These are phyloP conservation scores for Pentalonia nigronervosa DNA, from an alignment of 1,140 invertebrate species.

Conservation along the genomic window DNA sequence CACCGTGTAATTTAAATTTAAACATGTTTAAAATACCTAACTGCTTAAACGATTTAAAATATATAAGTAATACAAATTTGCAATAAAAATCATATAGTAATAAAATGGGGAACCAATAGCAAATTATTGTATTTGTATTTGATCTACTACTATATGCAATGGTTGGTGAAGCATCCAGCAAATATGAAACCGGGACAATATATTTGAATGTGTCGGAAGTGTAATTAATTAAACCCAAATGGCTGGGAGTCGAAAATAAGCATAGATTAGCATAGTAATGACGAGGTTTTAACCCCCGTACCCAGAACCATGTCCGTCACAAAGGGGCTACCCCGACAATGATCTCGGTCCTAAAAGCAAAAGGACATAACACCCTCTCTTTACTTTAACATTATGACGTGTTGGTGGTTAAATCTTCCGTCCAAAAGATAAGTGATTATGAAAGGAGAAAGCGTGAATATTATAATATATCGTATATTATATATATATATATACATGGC, in stretches of 20 bases:
- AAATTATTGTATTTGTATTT: neutral
- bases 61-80: neutral
- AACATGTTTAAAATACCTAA: neutral
- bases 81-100: neutral
- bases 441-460: slow-evolving; percentile 6
- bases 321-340: neutral
- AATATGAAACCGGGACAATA: neutral
- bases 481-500: neutral
- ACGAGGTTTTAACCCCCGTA: slow-evolving; percentile 45
- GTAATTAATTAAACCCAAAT: slow-evolving; percentile 54
- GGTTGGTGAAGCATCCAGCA: neutral
- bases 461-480: neutral
- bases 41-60: neutral
- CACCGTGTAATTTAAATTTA: neutral
- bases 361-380: slow-evolving; percentile 53
- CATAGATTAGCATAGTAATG: slow-evolving; percentile 56
- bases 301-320: neutral
- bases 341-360: slow-evolving; percentile 47
- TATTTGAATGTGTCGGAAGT: slow-evolving; percentile 38
- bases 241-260: slow-evolving; percentile 55
- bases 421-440: slow-evolving; percentile 49
- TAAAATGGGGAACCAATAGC: neutral
- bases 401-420: slow-evolving; percentile 49
- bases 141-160: neutral
- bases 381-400: slow-evolving; percentile 49